A percentile compares a stretch with the other conserved stretches of the same genome.
These are phyloP conservation scores for Matsumyia berberina DNA, from an alignment of 2,888 invertebrate species.

Conservation along the genomic window DNA sequence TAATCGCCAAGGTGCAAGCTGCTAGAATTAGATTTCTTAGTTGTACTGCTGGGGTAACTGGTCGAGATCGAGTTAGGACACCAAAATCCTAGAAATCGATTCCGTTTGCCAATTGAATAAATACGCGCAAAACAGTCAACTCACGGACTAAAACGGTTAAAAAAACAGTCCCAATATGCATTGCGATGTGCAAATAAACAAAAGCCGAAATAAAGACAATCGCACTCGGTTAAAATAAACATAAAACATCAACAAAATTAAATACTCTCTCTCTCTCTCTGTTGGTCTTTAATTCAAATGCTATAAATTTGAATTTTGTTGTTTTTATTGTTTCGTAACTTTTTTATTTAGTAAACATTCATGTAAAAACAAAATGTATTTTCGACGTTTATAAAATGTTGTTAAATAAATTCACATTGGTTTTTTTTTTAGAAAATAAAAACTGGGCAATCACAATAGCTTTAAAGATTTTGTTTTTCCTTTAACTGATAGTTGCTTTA, in stretches of 20 bases:
- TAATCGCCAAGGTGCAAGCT: too few species aligned
- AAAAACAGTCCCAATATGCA: too few species aligned
- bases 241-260: background rate
- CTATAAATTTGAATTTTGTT: background rate
- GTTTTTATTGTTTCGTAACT: conserved; percentile 24
- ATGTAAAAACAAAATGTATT: conserved; percentile 38
- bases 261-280: background rate
- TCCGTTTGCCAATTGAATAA: too few species aligned
- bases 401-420: conserved; percentile 31
- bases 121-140: too few species aligned
- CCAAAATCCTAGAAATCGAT: too few species aligned
- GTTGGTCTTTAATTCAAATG: conserved; percentile 13
- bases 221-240: too few species aligned
- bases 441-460: conserved; percentile 59
- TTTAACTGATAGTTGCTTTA: conserved; percentile 14
- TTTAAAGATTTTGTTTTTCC: conserved; percentile 26
- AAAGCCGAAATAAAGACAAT: too few species aligned
- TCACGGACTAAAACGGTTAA: too few species aligned
- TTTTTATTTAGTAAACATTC: conserved; percentile 48
- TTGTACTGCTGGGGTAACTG: too few species aligned
- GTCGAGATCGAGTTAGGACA: too few species aligned
- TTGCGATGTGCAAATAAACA: too few species aligned
- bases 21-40: too few species aligned
- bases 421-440: conserved; percentile 20
- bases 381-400: conserved; percentile 41